phyloP scores from a whole-genome alignment of 2,113 vertebrate genomes.

The Notothenia coriiceps region DNA sequence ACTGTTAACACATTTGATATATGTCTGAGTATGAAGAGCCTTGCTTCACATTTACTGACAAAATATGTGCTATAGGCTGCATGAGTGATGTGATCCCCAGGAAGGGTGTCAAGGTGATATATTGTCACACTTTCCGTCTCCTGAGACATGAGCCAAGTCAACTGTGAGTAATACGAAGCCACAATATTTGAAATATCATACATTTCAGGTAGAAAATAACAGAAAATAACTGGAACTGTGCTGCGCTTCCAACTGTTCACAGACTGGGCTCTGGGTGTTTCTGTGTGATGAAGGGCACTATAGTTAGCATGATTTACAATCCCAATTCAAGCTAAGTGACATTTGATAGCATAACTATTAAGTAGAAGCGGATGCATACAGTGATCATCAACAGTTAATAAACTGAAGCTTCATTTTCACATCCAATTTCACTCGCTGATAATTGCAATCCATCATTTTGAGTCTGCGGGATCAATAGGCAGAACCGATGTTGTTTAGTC shows the following conservation, averaged over 20 bases:
- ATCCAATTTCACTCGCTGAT: conserved; percentile 63
- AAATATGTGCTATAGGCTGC: conserved; percentile 23
- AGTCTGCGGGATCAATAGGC: conserved; percentile 50
- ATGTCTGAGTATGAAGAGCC: conserved; percentile 21
- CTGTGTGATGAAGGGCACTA: background rate
- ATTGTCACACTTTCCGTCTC: conserved; percentile 41
- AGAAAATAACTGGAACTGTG: conserved; percentile 28
- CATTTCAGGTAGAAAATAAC: conserved; percentile 47
- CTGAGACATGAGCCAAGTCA: conserved; percentile 46
- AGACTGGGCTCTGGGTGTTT: background rate
- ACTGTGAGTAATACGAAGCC: conserved; percentile 49
- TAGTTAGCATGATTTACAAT: conserved; percentile 39
- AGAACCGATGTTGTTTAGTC: conserved; percentile 38
- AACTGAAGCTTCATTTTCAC: conserved; percentile 54
- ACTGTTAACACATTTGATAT: conserved; percentile 11
- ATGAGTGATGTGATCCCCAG: conserved; percentile 50
- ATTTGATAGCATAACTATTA: conserved; percentile 45
- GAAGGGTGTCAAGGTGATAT: conserved; percentile 40
- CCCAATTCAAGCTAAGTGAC: conserved; percentile 37
- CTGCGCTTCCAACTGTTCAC: background rate
- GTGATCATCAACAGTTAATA: conserved; percentile 49
- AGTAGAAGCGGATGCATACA: conserved; percentile 22
- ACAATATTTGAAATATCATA: conserved; percentile 28
- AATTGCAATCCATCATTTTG: conserved; percentile 68
- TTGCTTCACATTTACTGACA: conserved; percentile 9